Base-by-base conservation (phyloP, 37 sponge, comb jelly and placozoan species). In the Dysidea cf. avara region DNA sequence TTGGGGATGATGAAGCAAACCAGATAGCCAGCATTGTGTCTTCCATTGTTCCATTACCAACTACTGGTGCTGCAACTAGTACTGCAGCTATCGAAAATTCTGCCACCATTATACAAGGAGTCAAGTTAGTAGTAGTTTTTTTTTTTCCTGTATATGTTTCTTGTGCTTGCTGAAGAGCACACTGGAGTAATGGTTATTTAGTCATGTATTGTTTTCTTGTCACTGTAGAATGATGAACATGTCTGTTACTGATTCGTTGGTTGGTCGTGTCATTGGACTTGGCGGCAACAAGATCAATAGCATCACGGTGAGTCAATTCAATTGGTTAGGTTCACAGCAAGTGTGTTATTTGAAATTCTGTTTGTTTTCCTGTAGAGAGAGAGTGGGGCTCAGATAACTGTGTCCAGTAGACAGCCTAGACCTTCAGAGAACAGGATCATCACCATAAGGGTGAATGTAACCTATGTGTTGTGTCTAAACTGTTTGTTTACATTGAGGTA, bases 341-440 rank as follows among this genome's bases (percentile, higher is more conserved):
- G 25, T 54, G 39, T 18, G 7, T 35, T 58, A 7, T 55, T 17
- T 61, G 29, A 5, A 9, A 29, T 56, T n/a, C 30, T 39, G 20
- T 53, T 49, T 1, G 54, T 36, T 51, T 16, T 24, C n/a, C 7
- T 49, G 13, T 64, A 89, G 85, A 81, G 70, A 3, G 58, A 32
- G 1, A 80, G 85, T 46, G 95, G 95, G 30, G 90, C 95, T 34
- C 95, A 95, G 53, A 95, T 95, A 64, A 87, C 80, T 16, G 87
- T 95, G 14, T 86, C 91, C 33, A 76, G 84, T 25, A 80, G 85
- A 21, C 83, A 75, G 22, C 78, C 85, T 9, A 86, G 84, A 61
- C 77, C 81, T 20, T 62, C 87, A 30, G 90, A 90, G 62, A n/a
- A n/a, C n/a, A 60, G 95, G 39, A 83, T 87, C 29, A 78, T 95